phyloP scores from a whole-genome alignment of 2,113 vertebrate genomes.

The Python bivittatus region DNA sequence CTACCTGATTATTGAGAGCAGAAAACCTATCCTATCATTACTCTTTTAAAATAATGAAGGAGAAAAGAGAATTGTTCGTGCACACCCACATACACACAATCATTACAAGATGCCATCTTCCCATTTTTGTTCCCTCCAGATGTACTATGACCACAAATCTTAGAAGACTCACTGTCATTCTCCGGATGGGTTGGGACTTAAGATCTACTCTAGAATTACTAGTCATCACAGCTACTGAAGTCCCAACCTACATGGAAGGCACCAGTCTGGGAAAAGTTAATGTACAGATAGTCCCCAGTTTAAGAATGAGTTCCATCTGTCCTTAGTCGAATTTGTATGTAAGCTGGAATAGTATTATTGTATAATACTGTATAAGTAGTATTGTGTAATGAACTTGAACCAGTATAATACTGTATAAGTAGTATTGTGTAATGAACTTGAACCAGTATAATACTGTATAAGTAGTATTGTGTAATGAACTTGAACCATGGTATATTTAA shows the following conservation, averaged over 20 bases:
- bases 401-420: too few relatives aligned
- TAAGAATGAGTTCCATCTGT: too few relatives aligned
- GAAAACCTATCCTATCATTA: background rate
- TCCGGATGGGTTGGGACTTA: background rate
- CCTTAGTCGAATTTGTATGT: too few relatives aligned
- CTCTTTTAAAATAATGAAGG: background rate
- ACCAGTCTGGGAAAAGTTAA: background rate
- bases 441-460: too few relatives aligned
- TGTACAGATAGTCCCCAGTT: too few relatives aligned
- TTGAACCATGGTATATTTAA: too few relatives aligned
- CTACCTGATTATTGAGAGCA: conserved; percentile 12
- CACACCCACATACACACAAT: background rate
- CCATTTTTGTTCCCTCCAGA: background rate
- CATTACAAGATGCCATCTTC: background rate
- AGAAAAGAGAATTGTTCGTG: background rate
- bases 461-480: too few relatives aligned
- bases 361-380: too few relatives aligned
- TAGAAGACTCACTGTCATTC: background rate
- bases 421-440: too few relatives aligned
- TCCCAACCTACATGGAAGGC: background rate
- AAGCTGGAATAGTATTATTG: too few relatives aligned
- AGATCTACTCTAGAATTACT: background rate
- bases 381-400: too few relatives aligned
- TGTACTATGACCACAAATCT: background rate
- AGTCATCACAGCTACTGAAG: background rate